Conservation (phyloP, 1,140 invertebrate species). For the Drosophila willistoni region DNA sequence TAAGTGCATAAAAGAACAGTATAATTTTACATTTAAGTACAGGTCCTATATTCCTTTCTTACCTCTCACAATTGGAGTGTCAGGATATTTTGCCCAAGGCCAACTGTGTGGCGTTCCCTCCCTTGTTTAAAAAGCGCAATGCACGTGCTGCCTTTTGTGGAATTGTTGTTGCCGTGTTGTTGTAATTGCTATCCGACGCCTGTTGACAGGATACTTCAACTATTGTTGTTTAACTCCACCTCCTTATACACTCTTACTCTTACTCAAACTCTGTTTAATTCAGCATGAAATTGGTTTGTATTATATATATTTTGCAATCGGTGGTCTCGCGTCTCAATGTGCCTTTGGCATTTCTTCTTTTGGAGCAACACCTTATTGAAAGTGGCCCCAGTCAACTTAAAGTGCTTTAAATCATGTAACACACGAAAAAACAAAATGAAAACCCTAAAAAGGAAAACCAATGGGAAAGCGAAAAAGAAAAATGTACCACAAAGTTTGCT, state of each 20-base stretch:
- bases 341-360: conserved; percentile 43
- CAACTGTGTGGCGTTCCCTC: conserved; percentile 66
- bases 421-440: too few relatives aligned
- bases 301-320: conserved; percentile 72
- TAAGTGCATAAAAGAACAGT: too few relatives aligned
- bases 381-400: conserved; percentile 43
- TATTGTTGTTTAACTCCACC: conserved; percentile 65
- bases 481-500: conserved; percentile 59
- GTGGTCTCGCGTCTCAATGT: conserved; percentile 26
- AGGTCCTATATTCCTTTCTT: background rate
- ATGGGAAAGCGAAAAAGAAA: background rate
- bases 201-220: conserved; percentile 80
- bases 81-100: conserved; percentile 64
- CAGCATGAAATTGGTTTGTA: conserved; percentile 82
- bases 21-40: too few relatives aligned
- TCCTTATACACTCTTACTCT: background rate
- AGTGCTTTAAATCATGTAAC: conserved; percentile 15
- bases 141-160: conserved; percentile 68
- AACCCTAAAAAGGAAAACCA: background rate
- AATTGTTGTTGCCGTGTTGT: conserved; percentile 32
- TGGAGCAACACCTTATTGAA: conserved; percentile 55
- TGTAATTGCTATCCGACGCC: conserved; percentile 64
- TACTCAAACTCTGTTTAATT: conserved; percentile 57
- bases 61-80: conserved; percentile 8
- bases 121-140: conserved; percentile 70